Percentiles rank a stretch among this genome's conserved stretches.
phyloP scores from a whole-genome alignment of 1,140 invertebrate genomes.

The Caenorhabditis briggsae region DNA sequence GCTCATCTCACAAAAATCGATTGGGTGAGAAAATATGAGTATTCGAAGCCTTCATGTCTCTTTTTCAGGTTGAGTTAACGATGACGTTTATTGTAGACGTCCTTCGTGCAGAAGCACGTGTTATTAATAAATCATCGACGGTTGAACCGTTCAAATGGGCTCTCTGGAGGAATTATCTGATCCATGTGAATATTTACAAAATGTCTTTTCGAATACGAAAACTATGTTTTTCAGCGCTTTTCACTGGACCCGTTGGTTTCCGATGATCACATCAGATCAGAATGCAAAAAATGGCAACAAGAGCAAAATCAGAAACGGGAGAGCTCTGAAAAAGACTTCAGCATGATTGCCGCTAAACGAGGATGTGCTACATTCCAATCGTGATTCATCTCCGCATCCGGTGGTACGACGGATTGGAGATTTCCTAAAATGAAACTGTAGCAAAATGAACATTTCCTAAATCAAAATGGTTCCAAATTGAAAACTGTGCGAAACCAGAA shows the following conservation, averaged over 20 bases:
- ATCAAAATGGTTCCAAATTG: too few relatives aligned
- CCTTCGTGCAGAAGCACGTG: constrained; percentile 52
- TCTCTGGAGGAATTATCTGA: constrained; percentile 55
- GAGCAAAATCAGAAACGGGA: neutral
- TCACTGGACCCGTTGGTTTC: constrained; percentile 15
- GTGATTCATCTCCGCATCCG: neutral
- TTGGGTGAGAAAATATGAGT: constrained; percentile 14
- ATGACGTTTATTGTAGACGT: constrained; percentile 55
- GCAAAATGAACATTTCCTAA: too few relatives aligned
- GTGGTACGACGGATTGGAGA: too few relatives aligned
- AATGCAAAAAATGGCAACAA: constrained; percentile 30
- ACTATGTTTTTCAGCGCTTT: constrained; percentile 13
- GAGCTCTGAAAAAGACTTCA: neutral
- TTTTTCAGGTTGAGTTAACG: constrained; percentile 10
- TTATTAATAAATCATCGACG: neutral
- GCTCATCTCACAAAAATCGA: constrained; percentile 38
- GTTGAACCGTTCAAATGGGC: constrained; percentile 61
- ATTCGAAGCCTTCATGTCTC: neutral
- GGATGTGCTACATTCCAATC: constrained; percentile 1
- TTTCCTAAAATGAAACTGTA: too few relatives aligned
- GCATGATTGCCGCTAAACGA: neutral
- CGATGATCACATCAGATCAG: constrained; percentile 9
- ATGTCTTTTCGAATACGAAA: neutral
- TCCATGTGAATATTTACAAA: constrained; percentile 5
- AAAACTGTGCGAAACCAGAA: too few relatives aligned